Evolutionary conservation across 2,797 vertebrate genomes (phyloP), one percentile per base, ranked within the genome.

Genomic region (Tamandua tetradactyla): DNA sequence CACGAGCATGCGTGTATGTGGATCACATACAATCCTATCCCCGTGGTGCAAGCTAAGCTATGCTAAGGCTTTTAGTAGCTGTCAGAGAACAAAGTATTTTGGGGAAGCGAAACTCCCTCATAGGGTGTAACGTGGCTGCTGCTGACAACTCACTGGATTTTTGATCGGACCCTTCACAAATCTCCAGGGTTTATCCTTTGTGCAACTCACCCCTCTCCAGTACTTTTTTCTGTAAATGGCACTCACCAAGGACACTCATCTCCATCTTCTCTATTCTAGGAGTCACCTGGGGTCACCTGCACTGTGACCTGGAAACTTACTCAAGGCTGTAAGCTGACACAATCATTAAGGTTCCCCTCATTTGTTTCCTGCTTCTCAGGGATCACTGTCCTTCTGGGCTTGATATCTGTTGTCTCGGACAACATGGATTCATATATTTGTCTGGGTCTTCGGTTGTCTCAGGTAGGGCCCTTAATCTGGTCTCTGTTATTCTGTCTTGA

Each of bases 301-400:
- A 0, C 40, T 57, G 22, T 10, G 7, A 3, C n/a, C 59, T 61
- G 40, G 42, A 80, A 68, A 61, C 42, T 66, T 23, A 66, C 18
- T 80, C 49, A 66, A 66, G 76, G 40, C 32, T 61, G 25, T 42
- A 61, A 61, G 4, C 7, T 62, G 22, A 44, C 64, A 1, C 0
- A 5, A 8, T 35, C 2, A 4, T 3, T n/a, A 61, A 3, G 9
- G 2, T 32, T 66, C 22, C 40, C 13, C 18, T n/a, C 32, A 1
- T 44, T 37, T 76, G 32, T 49, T 76, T 84, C 5, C 59, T 37
- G 1, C 78, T 47, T 93, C 59, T 79, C n/a, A 10, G 3, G 23
- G 47, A 47, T 61, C 15, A 71, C 23, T 35, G 14, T 55, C 13
- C 10, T 89, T 27, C 25, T 55, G 49, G 72, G 15, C 40, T 85